A percentile compares a stretch with the other conserved stretches of the same genome.
Evolutionary conservation across 2,113 vertebrate genomes (phyloP).

Genomic region (Notothenia coriiceps): DNA sequence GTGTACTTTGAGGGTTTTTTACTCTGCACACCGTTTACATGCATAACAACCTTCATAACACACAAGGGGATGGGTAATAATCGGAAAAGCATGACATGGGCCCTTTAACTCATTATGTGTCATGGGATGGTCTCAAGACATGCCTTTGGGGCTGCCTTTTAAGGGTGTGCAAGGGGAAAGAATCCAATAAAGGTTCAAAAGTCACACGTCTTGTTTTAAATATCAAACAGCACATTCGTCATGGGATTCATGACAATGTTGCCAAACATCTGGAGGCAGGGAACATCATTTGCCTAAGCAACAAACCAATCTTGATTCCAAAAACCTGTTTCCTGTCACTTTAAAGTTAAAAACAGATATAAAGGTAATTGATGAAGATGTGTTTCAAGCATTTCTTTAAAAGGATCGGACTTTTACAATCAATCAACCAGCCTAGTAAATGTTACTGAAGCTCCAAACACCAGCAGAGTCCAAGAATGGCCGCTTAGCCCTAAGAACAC

Average conservation of each 20-base stretch:
- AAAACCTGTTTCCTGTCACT: slow-evolving; percentile 27
- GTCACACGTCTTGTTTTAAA: slow-evolving; percentile 32
- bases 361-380: slow-evolving; percentile 11
- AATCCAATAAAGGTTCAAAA: slow-evolving; percentile 38
- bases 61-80: too few relatives aligned
- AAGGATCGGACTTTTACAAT: slow-evolving; percentile 28
- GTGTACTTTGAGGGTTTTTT: too few relatives aligned
- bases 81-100: too few relatives aligned
- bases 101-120: slow-evolving; percentile 49
- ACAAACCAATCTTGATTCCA: slow-evolving; percentile 18
- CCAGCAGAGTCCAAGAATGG: slow-evolving; percentile 26
- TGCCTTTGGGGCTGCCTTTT: slow-evolving; percentile 46
- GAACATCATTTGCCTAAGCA: slow-evolving; percentile 38
- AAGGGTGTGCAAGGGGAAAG: slow-evolving; percentile 27
- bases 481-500: slow-evolving; percentile 26
- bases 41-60: too few relatives aligned
- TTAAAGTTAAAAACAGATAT: slow-evolving; percentile 44
- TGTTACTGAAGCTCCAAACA: slow-evolving; percentile 3
- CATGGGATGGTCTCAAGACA: slow-evolving; percentile 47
- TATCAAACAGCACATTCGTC: slow-evolving; percentile 41
- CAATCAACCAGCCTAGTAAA: slow-evolving; percentile 14
- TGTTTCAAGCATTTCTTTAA: slow-evolving; percentile 15
- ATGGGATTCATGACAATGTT: slow-evolving; percentile 25
- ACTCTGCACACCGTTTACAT: too few relatives aligned
- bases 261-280: slow-evolving; percentile 55